phyloP scores from a whole-genome alignment of 35 echinoderm and acorn worm genomes.

The Lytechinus pictus region DNA sequence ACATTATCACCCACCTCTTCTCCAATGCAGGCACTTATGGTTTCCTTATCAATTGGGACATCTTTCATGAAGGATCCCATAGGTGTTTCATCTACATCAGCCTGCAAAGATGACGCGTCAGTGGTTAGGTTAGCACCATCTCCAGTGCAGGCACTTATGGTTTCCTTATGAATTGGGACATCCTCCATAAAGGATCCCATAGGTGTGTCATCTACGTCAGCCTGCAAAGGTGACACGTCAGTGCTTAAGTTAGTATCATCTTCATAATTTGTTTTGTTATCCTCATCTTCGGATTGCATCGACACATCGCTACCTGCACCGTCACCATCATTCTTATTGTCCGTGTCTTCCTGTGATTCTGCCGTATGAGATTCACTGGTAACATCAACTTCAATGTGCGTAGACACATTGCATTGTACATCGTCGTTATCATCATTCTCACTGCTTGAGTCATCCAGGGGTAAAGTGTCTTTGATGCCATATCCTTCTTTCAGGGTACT shows the following conservation, averaged over 20 bases:
- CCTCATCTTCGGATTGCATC: background rate
- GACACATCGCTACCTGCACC: background rate
- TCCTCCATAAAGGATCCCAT: no score
- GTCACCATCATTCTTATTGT: background rate
- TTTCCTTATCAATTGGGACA: background rate
- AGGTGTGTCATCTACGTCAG: background rate
- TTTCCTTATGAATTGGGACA: no score
- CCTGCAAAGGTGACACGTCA: background rate
- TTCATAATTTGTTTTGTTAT: background rate
- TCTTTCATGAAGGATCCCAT: background rate
- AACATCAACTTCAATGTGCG: background rate
- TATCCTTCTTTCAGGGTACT: background rate
- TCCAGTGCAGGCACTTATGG: no score
- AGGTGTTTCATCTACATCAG: background rate
- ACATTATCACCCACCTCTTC: conserved; percentile 19
- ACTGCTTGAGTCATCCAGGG: background rate
- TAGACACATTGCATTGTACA: background rate
- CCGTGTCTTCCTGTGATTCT: background rate
- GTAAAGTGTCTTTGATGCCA: background rate
- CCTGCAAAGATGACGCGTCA: no score
- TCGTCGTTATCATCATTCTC: background rate
- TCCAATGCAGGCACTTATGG: conserved; percentile 19
- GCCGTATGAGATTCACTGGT: background rate
- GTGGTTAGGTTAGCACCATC: no score
- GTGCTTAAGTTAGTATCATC: background rate